Base-by-base conservation (phyloP, 1,140 invertebrate species). In the Drosophila leontia region DNA sequence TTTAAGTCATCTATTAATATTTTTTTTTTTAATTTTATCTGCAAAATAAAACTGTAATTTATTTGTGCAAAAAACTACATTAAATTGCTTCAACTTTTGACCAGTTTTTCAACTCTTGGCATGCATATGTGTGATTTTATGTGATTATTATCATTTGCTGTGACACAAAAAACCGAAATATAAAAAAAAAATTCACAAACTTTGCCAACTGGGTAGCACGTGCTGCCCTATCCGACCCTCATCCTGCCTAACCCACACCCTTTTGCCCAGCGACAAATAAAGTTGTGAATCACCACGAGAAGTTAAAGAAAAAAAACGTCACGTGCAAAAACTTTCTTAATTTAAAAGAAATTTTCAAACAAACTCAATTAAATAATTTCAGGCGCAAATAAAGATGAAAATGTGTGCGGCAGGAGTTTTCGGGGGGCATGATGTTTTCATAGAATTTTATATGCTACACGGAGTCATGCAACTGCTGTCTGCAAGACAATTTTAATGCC, bases 351-450 rank as follows among this genome's bases (percentile, higher is more conserved):
- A 85, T 90, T 90, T 85, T 90, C 78, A 76, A 90, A 90, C 85
- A 90, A 90, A 90, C 85, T 91, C 82, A 90, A 90, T 90, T 90
- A 90, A 90, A 90, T 90, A 90, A 85, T 90, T 85, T 90, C 78
- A 74, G 71, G 70, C 71, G 47, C 80, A 90, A 85, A 90, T 82
- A 90, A 90, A 84, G 63, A 90, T 90, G 72, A 77, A 77, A 77
- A 68, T 90, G 77, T 68, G 51, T 53, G 41, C n/a, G 45, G 26
- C 53, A 56, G 44, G 7, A 23, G 51, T 48, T 71, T 67, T 56
- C 17, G n/a, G 63, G 41, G 19, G 34, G 19, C 47, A 76, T 79
- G 63, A 69, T 64, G 58, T 64, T 87, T 79, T 77, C 53, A 60
- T 50, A 65, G 42, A 71, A 64, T 74, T 68, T 79, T 58, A 51